Conservation (phyloP, 2,797 vertebrate species). For the Melanotaenia trifasciata region DNA sequence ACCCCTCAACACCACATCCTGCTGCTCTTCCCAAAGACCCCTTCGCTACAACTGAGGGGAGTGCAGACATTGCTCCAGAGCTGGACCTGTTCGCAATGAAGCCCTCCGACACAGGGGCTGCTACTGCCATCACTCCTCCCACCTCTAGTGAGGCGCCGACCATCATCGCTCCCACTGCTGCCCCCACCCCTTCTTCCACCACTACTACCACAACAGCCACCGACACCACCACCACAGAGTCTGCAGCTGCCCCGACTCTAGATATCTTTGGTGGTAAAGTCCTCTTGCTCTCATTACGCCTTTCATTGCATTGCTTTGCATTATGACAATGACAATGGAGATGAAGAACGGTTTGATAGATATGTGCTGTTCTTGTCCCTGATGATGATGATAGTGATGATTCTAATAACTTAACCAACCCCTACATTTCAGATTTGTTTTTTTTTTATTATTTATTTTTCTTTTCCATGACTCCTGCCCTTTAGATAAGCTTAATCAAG, state of each 20-base stretch:
- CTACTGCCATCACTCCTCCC: constrained; percentile 82
- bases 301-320: constrained; percentile 74
- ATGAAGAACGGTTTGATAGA: constrained; percentile 41
- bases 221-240: constrained; percentile 80
- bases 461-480: constrained; percentile 55
- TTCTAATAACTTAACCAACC: constrained; percentile 54
- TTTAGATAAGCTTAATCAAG: constrained; percentile 59
- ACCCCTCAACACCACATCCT: constrained; percentile 67
- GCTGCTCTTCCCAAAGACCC: constrained; percentile 89
- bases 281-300: constrained; percentile 72
- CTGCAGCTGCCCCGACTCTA: constrained; percentile 88
- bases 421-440: constrained; percentile 71
- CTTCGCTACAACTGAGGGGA: constrained; percentile 97
- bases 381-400: constrained; percentile 29
- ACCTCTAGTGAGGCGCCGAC: constrained; percentile 80
- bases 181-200: constrained; percentile 84
- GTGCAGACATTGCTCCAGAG: constrained; percentile 91
- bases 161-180: constrained; percentile 85
- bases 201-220: constrained; percentile 82
- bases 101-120: constrained; percentile 88
- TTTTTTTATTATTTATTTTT: constrained; percentile 32
- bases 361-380: constrained; percentile 48
- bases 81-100: constrained; percentile 99
- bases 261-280: constrained; percentile 99
- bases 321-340: constrained; percentile 60